Base-by-base conservation (phyloP, 1,140 invertebrate species). In the Drosophila aff. region DNA sequence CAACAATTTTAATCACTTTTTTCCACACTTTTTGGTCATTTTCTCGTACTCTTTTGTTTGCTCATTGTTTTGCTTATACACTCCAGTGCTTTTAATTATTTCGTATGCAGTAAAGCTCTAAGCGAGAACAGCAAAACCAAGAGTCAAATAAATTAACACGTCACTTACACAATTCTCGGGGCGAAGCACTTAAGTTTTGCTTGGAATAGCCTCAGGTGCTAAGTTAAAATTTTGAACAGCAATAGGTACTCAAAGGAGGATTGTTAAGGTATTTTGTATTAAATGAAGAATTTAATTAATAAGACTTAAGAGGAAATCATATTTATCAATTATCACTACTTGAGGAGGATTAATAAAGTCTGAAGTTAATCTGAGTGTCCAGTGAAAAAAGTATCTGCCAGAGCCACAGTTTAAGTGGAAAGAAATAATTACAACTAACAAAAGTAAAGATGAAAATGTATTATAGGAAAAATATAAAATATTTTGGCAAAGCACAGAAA, bases 141-240 rank as follows among this genome's bases (percentile, higher is more conserved):
- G 75, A 84, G 81, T 67, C 85, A 82, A 89, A 89, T 85, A 89
- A 89, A 89, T 89, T 85, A 85, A 85, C 78, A 84, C 83, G 78
- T 89, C 85, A 85, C 84, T 89, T 72, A 66, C 79, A 65, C 60
- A 76, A 47, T 75, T 74, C 69, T 65, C 47, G 21, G 31, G 23
- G 53, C 31, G 28, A 57, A 65, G 52, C 36, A 77, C 73, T 59
- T 47, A 46, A 55, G 69, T 43, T n/a, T 43, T 16, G 38, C 65
- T 59, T 50, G 33, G 21, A 21, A 47, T 31, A 50, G 55, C 46
- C 53, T 16, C 44, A 41, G 59, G 69, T 52, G 46, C 38, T 50
- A 43, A 60, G 67, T 23, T 52, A 16, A 71, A 59, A 23, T 36
- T 7, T 47, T 50, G 7, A 49, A 40, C 21, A 40, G 36, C 33